Evolutionary conservation across 2,888 invertebrate genomes (phyloP), one percentile per base, ranked within the genome.

Genomic region (Tetragnatha montana): DNA sequence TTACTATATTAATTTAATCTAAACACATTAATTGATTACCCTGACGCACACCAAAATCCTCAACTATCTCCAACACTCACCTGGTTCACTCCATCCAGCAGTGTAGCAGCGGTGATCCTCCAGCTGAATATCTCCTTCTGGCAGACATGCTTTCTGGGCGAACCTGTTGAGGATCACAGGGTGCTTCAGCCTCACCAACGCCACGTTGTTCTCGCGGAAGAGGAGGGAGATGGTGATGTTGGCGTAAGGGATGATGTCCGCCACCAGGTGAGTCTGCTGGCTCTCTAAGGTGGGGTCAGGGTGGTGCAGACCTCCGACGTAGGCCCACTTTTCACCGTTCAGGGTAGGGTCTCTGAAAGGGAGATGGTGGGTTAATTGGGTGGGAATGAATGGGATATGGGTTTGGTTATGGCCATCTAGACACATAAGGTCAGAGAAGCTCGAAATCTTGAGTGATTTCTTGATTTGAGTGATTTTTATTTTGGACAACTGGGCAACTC

Each of bases 281-380:
- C 50, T 86, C 35, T 47, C 51, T 8, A 19, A 68, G 12, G 47
- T 17, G 12, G 75, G 35, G 21, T 51, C 68, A n/a, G 22, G 8
- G 22, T 81, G 35, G 21, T 87, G 50, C 68, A 87, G 70, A 8
- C 89, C 89, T 22, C 79, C 82, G 6, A 79, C n/a, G 21, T 74
- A 90, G 22, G 74, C 35, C 89, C 89, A 90, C 7, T 90, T 82
- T 7, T 79, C 74, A 7, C 86, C 82, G 78, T 90, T 47, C 10
- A 87, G 8, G 51, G 73, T n/a, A 17, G n/a, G 22, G 35, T 82
- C 81, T 17, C 89, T 90, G 79, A 2, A 60, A 51, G 6, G 35
- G 8, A 69, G 74, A 78, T 35, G 35, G 35, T 35, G 71, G 49
- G 47, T 10, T 76, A 3, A 81, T 21, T 35, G n/a, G 12, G 17